phyloP scores from a whole-genome alignment of 2,113 vertebrate genomes.

The Entomyzon cyanotis region DNA sequence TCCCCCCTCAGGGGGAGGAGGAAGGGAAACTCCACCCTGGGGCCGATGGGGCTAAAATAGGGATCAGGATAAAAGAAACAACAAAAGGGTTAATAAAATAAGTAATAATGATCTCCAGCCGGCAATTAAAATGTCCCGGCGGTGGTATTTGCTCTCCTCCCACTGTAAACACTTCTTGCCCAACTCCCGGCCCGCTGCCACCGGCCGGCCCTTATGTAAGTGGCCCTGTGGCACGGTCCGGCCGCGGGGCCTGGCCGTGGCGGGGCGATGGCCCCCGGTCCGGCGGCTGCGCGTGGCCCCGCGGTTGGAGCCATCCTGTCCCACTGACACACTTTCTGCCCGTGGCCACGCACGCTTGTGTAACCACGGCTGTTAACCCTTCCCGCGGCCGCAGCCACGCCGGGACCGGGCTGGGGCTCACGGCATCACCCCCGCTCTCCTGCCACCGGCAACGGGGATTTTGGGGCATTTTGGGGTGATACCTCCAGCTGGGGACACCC shows the following conservation, averaged over 20 bases:
- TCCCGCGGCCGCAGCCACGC: accelerated
- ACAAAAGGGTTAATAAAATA: neutral
- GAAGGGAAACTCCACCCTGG: neutral
- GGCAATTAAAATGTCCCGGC: conserved; percentile 63
- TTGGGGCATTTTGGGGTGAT: neutral
- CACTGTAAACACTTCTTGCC: conserved; percentile 42
- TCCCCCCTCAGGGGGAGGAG: accelerated
- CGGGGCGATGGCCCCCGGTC: neutral
- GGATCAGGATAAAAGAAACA: neutral
- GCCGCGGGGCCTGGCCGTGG: neutral
- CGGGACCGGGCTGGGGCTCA: accelerated
- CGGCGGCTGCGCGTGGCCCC: neutral
- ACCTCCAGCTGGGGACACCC: no score
- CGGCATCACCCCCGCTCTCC: neutral
- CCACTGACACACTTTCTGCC: conserved; percentile 69
- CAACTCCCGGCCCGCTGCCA: conserved; percentile 23
- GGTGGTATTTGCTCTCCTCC: conserved; percentile 25
- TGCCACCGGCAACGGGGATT: accelerated
- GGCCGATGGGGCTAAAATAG: accelerated
- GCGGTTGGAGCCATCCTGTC: conserved; percentile 1
- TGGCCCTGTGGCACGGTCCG: neutral
- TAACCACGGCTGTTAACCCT: conserved; percentile 10
- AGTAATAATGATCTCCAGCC: neutral
- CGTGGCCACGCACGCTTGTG: neutral
- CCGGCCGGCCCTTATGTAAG: conserved; percentile 46